phyloP scores from a whole-genome alignment of 2,113 vertebrate species.

The Nyctibius bracteatus region DNA sequence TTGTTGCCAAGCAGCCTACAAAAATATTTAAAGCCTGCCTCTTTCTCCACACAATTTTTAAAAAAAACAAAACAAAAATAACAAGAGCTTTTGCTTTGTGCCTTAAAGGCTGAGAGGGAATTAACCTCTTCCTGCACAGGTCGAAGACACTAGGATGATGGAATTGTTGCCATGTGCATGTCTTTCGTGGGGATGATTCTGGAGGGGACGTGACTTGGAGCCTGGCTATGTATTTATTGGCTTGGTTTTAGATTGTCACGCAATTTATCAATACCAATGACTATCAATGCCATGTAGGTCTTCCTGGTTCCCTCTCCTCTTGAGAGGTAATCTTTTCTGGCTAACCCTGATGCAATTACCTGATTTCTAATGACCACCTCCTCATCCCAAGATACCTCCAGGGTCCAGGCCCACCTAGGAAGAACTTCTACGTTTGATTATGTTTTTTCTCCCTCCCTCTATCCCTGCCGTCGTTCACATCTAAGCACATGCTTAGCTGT shows the following conservation, averaged over 20 bases:
- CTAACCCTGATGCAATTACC: background rate
- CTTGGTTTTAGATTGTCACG: background rate
- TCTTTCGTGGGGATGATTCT: rapidly evolving
- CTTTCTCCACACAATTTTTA: background rate
- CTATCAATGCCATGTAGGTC: too few relatives aligned
- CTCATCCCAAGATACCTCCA: background rate
- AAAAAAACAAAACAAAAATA: background rate
- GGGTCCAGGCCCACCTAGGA: background rate
- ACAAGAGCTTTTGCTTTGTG: background rate
- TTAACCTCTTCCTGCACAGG: slow-evolving; percentile 21
- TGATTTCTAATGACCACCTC: background rate
- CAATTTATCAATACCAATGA: background rate
- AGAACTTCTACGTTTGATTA: background rate
- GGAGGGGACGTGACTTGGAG: background rate
- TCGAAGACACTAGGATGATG: background rate
- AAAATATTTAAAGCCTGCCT: slow-evolving; percentile 67
- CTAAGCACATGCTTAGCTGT: background rate
- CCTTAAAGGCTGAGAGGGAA: background rate
- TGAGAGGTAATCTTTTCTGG: background rate
- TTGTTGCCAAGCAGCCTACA: slow-evolving; percentile 53
- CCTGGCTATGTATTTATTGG: background rate
- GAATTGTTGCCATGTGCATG: background rate
- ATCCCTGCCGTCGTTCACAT: background rate
- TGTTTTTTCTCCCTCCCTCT: background rate
- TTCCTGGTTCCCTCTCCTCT: background rate